Evolutionary conservation across 64 coral and sea anemone species (phyloP), one percentile per base, ranked within the genome.

Genomic region (Actinia equina): DNA sequence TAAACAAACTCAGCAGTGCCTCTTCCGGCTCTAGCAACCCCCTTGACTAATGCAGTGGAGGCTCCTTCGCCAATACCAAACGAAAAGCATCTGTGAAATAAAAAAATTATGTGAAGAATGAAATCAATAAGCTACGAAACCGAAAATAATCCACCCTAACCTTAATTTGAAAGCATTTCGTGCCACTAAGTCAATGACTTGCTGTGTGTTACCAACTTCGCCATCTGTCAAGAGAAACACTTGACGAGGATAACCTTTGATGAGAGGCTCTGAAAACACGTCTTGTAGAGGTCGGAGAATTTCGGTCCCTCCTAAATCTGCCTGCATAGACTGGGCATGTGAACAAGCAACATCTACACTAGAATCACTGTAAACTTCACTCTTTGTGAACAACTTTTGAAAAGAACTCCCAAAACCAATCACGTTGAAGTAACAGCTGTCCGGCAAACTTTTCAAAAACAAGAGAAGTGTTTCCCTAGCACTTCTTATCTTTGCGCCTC

Each of bases 391-490:
- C 57, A 98, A 85, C 52, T 86, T 87, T 60, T 90, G 70, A 77
- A 89, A 87, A 5, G 43, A 53, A 59, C 85, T 91, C 6, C 93
- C 93, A 88, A 98, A 98, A 5, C 96, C 96, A 70, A 98, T 84
- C 1, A 98, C 90, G 88, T 98, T 98, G 44, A 98, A 98, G 86
- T 88, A 88, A 44, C 93, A 98, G 59, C 88, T 87, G 22, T 89
- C 77, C 9, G 96, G 89, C 45, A 98, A 83, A 86, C 92, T 98
- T 44, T 94, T 98, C 30, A 94, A 51, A 77, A 98, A 98, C 17
- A 98, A 83, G 14, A 98, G 85, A 13, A 98, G 90, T 45, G 92
- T 92, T 56, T 94, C 84, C 42, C 77, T 85, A 4, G 96, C 96
- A 81, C 83, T 90, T 14, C 59, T 82, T 14, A 88, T 94, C 17